phyloP scores from a whole-genome alignment of 2,113 vertebrate genomes.

The Phaethon lepturus region DNA sequence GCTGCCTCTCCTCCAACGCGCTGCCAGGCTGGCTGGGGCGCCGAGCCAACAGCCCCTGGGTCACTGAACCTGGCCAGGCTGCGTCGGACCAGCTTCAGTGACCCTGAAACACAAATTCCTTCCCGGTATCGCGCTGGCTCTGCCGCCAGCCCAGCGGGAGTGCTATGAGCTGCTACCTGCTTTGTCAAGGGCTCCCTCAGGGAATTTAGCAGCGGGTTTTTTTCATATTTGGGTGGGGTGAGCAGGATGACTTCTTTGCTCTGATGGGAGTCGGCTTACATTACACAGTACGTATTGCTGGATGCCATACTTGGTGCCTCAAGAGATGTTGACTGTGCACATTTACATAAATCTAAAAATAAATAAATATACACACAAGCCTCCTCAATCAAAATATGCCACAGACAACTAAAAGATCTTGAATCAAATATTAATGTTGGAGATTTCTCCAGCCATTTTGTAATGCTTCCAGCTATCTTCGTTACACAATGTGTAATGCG shows the following conservation, averaged over 20 bases:
- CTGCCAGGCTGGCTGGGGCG: not conserved
- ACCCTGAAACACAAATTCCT: not conserved
- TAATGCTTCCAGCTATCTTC: constrained; percentile 75
- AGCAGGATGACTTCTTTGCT: not conserved
- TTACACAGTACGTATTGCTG: not conserved
- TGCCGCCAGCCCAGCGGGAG: rapidly evolving
- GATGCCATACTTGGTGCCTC: constrained; percentile 14
- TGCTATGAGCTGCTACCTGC: not conserved
- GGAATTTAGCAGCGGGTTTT: not conserved
- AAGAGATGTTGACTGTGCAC: constrained; percentile 43
- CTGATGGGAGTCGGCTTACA: not conserved
- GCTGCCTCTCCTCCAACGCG: rapidly evolving
- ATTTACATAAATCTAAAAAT: constrained; percentile 70
- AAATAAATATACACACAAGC: constrained; percentile 68
- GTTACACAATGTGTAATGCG: constrained; percentile 72
- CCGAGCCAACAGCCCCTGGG: not conserved
- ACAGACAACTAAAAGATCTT: constrained; percentile 78
- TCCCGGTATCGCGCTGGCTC: rapidly evolving
- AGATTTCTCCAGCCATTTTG: constrained; percentile 74
- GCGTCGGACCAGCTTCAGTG: rapidly evolving
- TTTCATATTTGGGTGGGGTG: not conserved
- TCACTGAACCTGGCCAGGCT: not conserved
- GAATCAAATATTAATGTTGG: constrained; percentile 83
- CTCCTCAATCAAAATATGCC: constrained; percentile 84
- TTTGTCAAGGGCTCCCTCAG: not conserved